phyloP scores from a whole-genome alignment of 2,888 invertebrate species.

The Ophion slaviceki region DNA sequence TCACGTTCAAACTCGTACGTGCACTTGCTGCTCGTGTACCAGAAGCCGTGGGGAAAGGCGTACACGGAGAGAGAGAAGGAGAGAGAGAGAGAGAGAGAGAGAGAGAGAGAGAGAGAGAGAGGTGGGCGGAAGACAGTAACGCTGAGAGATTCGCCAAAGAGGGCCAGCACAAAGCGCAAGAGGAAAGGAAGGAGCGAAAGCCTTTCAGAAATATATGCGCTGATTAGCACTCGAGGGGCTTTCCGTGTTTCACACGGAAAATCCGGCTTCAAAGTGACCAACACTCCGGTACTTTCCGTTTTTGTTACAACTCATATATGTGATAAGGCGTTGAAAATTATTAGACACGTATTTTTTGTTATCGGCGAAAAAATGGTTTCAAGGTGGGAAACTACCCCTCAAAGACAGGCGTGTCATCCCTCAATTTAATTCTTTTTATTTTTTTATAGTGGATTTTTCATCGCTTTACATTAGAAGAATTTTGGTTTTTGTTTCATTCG shows the following conservation, averaged over 20 bases:
- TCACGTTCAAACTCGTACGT: conserved; percentile 72
- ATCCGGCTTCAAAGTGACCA: conserved; percentile 52
- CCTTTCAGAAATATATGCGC: conserved; percentile 19
- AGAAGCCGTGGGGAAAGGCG: conserved; percentile 23
- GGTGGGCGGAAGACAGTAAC: conserved; percentile 23
- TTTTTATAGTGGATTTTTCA: too few relatives aligned
- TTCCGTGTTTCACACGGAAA: conserved; percentile 32
- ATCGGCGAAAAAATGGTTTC: too few relatives aligned
- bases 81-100: conserved; percentile 1
- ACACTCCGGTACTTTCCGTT: neutral
- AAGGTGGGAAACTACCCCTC: too few relatives aligned
- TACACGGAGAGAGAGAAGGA: conserved; percentile 41
- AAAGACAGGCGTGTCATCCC: too few relatives aligned
- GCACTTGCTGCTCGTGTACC: conserved; percentile 38
- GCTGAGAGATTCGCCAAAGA: neutral
- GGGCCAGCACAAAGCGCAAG: conserved; percentile 14
- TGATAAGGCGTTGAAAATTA: too few relatives aligned
- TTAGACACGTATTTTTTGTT: too few relatives aligned
- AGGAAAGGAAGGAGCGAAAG: conserved; percentile 14
- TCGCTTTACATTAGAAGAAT: too few relatives aligned
- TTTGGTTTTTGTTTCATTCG: too few relatives aligned
- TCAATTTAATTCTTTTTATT: too few relatives aligned
- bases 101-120: neutral
- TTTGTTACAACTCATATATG: too few relatives aligned
- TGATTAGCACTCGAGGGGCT: conserved; percentile 16